Evolutionary conservation across 2,888 invertebrate species (phyloP).

Genomic region (Graphium colonna): DNA sequence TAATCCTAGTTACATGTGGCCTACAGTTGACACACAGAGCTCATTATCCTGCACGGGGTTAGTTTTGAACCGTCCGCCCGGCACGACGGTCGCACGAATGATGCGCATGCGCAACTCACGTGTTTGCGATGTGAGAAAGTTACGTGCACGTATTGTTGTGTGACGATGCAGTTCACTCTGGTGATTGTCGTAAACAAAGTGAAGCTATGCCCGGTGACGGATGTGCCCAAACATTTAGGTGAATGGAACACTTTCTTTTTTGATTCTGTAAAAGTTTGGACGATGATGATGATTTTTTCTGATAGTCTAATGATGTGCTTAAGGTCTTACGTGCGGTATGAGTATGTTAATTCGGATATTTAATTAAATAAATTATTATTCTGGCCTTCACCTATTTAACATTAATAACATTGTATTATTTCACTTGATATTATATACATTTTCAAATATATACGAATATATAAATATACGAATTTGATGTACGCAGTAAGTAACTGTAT

Average conservation of each 20-base stretch:
- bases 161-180: constrained; percentile 73
- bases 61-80: constrained; percentile 67
- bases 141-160: constrained; percentile 37
- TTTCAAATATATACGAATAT: no score
- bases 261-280: background rate
- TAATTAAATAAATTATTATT: no score
- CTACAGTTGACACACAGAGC: constrained; percentile 59
- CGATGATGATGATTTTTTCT: background rate
- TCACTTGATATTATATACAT: no score
- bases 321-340: background rate
- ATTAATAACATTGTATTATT: no score
- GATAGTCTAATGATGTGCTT: background rate
- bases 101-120: background rate
- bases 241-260: background rate
- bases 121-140: constrained; percentile 37
- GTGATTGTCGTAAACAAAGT: constrained; percentile 75
- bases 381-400: no score
- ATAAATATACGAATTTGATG: no score
- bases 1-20: constrained; percentile 50
- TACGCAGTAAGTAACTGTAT: no score
- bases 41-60: constrained; percentile 71
- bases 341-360: no score
- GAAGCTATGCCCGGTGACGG: constrained; percentile 64
- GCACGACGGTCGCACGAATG: constrained; percentile 37
- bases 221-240: constrained; percentile 67